Evolutionary conservation across 2,797 vertebrate species (phyloP).

Genomic region (Crypturellus tataupa): DNA sequence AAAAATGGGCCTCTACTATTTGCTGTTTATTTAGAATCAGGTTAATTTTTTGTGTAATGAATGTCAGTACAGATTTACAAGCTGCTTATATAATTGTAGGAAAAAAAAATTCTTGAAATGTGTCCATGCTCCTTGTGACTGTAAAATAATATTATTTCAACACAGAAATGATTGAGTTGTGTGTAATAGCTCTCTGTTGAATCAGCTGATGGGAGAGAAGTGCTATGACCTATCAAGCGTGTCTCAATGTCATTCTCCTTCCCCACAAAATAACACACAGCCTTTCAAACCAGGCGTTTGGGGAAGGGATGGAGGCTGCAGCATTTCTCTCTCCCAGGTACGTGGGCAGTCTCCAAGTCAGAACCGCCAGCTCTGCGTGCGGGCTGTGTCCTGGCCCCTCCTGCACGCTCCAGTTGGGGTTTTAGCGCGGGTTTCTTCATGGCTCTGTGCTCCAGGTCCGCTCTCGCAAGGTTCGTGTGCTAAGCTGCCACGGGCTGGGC

Average conservation of each 20-base stretch:
- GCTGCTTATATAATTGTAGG: not conserved
- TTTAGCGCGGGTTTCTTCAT: not conserved
- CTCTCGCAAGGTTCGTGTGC: conserved; percentile 18
- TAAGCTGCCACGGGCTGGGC: conserved; percentile 36
- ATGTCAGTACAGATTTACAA: conserved; percentile 19
- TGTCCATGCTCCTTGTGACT: not conserved
- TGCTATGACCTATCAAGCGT: not conserved
- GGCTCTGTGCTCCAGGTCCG: conserved; percentile 24
- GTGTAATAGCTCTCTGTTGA: not conserved
- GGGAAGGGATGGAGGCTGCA: not conserved
- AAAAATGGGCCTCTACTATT: not conserved
- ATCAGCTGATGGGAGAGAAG: not conserved
- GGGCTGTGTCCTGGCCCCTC: not conserved
- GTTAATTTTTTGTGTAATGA: not conserved
- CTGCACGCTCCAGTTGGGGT: not conserved
- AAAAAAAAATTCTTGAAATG: not conserved
- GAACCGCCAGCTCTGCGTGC: not conserved
- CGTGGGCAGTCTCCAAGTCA: not conserved
- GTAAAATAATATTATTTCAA: conserved; percentile 4
- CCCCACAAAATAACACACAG: not conserved
- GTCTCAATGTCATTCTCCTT: not conserved
- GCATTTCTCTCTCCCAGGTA: not conserved
- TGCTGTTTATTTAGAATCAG: not conserved
- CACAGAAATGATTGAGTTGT: not conserved
- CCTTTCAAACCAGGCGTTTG: not conserved